phyloP scores from a whole-genome alignment of 1,140 invertebrate species.

The Pseudomyrmex sp. region DNA sequence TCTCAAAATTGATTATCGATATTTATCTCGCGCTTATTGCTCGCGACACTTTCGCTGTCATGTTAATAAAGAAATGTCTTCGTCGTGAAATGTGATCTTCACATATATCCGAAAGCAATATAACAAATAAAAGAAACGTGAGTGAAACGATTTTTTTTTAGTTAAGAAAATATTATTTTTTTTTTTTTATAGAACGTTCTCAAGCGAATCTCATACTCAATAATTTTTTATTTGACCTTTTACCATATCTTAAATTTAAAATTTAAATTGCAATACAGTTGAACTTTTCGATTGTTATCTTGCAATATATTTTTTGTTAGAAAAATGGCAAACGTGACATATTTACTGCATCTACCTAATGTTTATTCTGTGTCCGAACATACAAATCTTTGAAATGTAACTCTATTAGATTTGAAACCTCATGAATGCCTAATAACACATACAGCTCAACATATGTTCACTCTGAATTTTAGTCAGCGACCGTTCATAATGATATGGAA shows the following conservation, averaged over 20 bases:
- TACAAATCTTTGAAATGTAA: not conserved
- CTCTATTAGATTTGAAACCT: not conserved
- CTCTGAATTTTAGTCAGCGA: conserved; percentile 21
- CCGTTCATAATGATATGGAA: conserved; percentile 43
- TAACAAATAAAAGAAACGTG: not conserved
- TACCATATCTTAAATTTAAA: conserved; percentile 5
- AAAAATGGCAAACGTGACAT: too few species aligned
- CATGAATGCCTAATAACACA: not conserved
- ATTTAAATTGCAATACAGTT: conserved; percentile 1
- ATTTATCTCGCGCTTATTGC: not conserved
- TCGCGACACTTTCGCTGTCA: too few species aligned
- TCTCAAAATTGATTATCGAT: conserved; percentile 27
- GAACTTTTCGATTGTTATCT: not conserved
- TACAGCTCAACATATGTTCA: not conserved
- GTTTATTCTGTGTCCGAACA: not conserved
- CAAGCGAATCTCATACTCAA: not conserved
- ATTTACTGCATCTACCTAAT: not conserved
- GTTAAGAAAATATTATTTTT: not conserved
- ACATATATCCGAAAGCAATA: not conserved
- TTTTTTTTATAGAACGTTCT: not conserved
- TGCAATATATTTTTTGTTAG: too few species aligned
- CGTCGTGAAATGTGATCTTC: not conserved
- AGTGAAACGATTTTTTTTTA: not conserved
- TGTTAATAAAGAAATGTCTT: not conserved
- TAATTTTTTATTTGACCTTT: too few species aligned